Percentiles rank a stretch among this genome's conserved stretches.
These are phyloP conservation scores for Acheta domesticus DNA, from an alignment of 2,888 invertebrate species.

Conservation along the genomic window DNA sequence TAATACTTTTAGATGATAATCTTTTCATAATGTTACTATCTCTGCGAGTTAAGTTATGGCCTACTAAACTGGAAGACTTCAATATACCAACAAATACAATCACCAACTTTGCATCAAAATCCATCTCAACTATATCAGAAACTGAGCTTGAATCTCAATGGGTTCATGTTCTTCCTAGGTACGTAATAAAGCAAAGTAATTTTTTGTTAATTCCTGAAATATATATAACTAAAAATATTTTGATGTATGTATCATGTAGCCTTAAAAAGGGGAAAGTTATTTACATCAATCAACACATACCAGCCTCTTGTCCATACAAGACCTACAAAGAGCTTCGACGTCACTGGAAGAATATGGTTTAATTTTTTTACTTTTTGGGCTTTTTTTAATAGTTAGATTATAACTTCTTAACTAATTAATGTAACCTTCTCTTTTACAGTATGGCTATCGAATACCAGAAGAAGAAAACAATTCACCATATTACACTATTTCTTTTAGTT, in stretches of 20 bases:
- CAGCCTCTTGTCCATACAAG: constrained; percentile 41
- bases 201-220: neutral
- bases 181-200: constrained; percentile 29
- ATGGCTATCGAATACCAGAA: constrained; percentile 37
- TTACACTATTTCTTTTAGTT: constrained; percentile 31
- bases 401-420: neutral
- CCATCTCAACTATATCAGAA: neutral
- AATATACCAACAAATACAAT: constrained; percentile 33
- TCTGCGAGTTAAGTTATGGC: constrained; percentile 38
- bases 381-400: constrained; percentile 22
- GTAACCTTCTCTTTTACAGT: constrained; percentile 26
- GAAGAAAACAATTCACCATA: constrained; percentile 27
- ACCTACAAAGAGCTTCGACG: constrained; percentile 44
- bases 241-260: constrained; percentile 36
- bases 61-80: constrained; percentile 40
- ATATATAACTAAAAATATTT: constrained; percentile 11
- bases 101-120: constrained; percentile 23
- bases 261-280: constrained; percentile 43
- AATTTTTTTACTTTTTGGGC: constrained; percentile 19
- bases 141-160: constrained; percentile 34
- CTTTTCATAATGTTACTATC: constrained; percentile 34
- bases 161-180: constrained; percentile 46
- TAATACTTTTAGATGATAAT: constrained; percentile 32
- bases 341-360: constrained; percentile 48
- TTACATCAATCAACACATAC: constrained; percentile 42